Conservation (phyloP, 2,113 vertebrate species). For the Zosterops japonicus region DNA sequence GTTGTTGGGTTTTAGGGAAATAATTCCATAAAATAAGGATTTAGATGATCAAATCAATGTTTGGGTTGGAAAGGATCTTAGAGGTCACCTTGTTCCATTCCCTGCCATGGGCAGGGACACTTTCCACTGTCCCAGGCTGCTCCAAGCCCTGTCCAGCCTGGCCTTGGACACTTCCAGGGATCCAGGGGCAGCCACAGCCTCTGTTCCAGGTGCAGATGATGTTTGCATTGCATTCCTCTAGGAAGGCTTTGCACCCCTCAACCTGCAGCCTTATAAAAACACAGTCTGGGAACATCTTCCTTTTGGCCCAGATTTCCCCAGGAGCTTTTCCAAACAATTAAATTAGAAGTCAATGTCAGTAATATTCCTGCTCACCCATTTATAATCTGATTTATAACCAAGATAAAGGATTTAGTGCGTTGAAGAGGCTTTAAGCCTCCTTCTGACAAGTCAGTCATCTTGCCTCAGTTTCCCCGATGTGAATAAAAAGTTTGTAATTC, state of each 20-base stretch:
- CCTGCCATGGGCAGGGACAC: rapidly evolving
- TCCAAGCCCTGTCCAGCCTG: background rate
- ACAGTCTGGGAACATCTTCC: background rate
- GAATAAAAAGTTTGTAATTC: background rate
- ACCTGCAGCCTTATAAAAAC: rapidly evolving
- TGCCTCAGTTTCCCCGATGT: background rate
- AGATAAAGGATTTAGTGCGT: background rate
- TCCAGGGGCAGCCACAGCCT: background rate
- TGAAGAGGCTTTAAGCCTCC: background rate
- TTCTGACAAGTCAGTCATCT: background rate
- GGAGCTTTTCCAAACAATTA: background rate
- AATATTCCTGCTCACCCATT: rapidly evolving
- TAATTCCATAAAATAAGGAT: no score
- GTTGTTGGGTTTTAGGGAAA: background rate
- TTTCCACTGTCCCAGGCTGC: background rate
- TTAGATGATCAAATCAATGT: background rate
- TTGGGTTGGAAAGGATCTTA: background rate
- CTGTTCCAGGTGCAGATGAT: background rate
- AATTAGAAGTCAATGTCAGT: background rate
- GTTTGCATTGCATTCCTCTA: background rate
- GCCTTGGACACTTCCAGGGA: background rate
- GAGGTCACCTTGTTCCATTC: background rate
- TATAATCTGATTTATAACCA: background rate
- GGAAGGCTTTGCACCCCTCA: background rate
- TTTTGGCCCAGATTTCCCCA: background rate